These are phyloP conservation scores for Drosophila kanekoi DNA, from an alignment of 2,888 invertebrate genomes.

Conservation along the genomic window DNA sequence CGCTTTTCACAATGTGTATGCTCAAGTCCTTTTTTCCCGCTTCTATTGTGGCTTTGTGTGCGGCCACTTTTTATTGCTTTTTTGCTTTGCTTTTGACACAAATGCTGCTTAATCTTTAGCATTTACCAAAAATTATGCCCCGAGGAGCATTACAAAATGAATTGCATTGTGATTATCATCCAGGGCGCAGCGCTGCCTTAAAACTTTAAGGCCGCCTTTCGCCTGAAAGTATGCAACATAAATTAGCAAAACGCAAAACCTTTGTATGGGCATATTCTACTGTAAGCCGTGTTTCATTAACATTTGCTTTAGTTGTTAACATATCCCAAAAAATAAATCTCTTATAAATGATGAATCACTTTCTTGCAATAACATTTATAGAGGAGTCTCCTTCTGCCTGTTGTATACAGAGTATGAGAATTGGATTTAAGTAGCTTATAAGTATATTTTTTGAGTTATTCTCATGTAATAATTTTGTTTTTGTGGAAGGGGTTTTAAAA, in stretches of 20 bases:
- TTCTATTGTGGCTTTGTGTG: slow-evolving; percentile 74
- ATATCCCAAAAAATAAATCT: no score
- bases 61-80: slow-evolving; percentile 68
- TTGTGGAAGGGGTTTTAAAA: background rate
- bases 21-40: slow-evolving; percentile 46
- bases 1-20: slow-evolving; percentile 47
- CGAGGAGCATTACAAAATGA: slow-evolving; percentile 68
- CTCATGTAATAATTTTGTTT: background rate
- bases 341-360: no score
- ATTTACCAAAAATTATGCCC: slow-evolving; percentile 78
- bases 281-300: background rate
- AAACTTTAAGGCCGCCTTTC: slow-evolving; percentile 24
- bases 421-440: background rate
- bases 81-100: slow-evolving; percentile 65
- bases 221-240: slow-evolving; percentile 23
- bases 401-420: no score
- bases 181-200: slow-evolving; percentile 10
- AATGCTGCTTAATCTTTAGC: slow-evolving; percentile 75
- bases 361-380: no score
- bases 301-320: background rate
- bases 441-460: background rate
- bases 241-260: slow-evolving; percentile 4
- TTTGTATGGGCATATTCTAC: background rate
- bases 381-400: no score
- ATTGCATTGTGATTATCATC: slow-evolving; percentile 73